Evolutionary conservation across 2,113 vertebrate species (phyloP), one percentile per base, ranked within the genome.

Genomic region (Psammodynastes pulverulentus): DNA sequence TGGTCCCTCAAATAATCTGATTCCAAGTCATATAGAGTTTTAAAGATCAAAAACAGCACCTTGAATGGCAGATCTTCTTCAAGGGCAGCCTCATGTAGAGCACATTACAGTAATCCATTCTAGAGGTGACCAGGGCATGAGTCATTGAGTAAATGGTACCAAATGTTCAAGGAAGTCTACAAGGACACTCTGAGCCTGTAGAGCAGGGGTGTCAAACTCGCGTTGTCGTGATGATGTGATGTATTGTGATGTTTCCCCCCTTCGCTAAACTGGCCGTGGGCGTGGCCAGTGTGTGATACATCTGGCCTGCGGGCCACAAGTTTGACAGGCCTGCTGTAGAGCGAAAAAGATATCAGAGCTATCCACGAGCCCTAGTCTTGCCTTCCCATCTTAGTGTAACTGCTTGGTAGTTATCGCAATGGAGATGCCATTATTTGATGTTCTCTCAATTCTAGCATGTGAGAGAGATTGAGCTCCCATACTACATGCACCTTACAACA

Each of bases 181-280:
- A 79, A 79, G 34, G 34, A 79, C 34, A 39, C 1, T 34, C 62
- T 79, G 67, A 39, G 34, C 7, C 6, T 79, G 17, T 39, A 39
- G 67, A 19, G 6, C n/a, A 56, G 23, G 23, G 54, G 7, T 56
- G 54, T 23, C 54, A 56, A 56, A 56, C 54, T 56, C 1, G 8
- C 1, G 5, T 54, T 0, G 0, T 23, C 53, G n/a, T n/a, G n/a
- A n/a, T n/a, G n/a, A n/a, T n/a, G 5, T 23, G 53, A 54, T 6
- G 2, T 23, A 54, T 54, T 7, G 21, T 54, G 53, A 56, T 8
- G 5, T 56, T 9, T 1, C 2, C 54, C 3, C 54, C 54, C 23
- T 56, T 56, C 0, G 1, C 2, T 56, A 56, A 56, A 24, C 54
- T 3, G 8, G 54, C 8, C 8, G 2, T 56, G 54, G 23, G 19